Conservation (phyloP, 2,888 invertebrate genomes). For the Antheraea assamensis region DNA sequence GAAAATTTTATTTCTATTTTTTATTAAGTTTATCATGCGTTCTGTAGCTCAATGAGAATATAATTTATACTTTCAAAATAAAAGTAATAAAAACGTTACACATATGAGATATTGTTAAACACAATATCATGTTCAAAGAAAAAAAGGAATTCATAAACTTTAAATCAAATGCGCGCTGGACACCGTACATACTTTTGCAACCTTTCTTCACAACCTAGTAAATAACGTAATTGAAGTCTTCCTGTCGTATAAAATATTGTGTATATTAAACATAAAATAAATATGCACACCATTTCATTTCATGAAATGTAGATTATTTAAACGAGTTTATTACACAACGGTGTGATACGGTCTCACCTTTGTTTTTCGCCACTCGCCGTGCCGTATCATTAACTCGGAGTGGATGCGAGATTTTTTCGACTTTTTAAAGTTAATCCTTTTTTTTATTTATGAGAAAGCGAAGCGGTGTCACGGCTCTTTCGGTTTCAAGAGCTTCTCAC, state of each 20-base stretch:
- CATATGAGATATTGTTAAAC: no score
- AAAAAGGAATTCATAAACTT: background rate
- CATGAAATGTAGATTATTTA: background rate
- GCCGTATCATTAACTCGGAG: conserved; percentile 82
- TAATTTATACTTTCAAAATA: no score
- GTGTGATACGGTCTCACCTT: conserved; percentile 66
- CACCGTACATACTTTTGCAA: background rate
- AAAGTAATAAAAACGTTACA: no score
- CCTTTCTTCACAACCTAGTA: background rate
- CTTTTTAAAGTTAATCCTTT: conserved; percentile 78
- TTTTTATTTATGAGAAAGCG: conserved; percentile 71
- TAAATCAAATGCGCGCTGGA: background rate
- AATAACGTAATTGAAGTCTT: background rate
- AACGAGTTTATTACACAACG: conserved; percentile 29
- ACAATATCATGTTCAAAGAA: no score
- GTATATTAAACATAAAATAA: background rate
- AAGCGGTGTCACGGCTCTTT: conserved; percentile 72
- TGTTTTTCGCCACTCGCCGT: conserved; percentile 78
- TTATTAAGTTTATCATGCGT: background rate
- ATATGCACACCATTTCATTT: background rate
- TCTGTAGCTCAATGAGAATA: background rate
- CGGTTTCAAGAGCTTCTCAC: conserved; percentile 59
- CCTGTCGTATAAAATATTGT: background rate
- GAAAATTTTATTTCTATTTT: no score
- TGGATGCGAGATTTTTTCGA: conserved; percentile 72